Conservation (phyloP, 2,888 invertebrate species). For the Drosophila barbarae region DNA sequence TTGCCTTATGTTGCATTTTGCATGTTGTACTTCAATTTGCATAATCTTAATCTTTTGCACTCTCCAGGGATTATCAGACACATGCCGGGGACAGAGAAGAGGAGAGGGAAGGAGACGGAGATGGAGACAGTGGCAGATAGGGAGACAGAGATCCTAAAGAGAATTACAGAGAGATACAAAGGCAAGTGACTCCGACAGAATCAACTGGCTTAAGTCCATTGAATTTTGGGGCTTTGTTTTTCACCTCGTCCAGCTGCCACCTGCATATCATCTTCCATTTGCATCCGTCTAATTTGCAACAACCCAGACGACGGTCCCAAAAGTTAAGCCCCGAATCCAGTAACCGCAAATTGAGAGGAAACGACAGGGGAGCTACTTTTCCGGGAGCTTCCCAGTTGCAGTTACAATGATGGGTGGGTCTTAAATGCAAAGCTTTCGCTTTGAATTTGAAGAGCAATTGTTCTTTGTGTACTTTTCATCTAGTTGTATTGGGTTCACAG, state of each 20-base stretch:
- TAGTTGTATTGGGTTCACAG: not conserved
- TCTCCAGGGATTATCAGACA: slow-evolving; percentile 53
- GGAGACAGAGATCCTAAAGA: not conserved
- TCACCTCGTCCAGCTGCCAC: not conserved
- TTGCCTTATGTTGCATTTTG: slow-evolving; percentile 68
- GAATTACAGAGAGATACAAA: slow-evolving; percentile 2
- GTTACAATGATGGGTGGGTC: too few species aligned
- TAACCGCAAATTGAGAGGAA: not conserved
- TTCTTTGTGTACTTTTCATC: not conserved
- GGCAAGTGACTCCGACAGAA: slow-evolving; percentile 14
- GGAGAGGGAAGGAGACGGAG: not conserved
- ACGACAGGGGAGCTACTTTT: not conserved
- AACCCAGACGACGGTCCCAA: not conserved
- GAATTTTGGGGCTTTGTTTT: not conserved
- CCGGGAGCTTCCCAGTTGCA: too few species aligned
- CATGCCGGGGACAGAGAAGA: slow-evolving; percentile 27
- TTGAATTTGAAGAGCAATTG: not conserved
- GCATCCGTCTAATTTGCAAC: not conserved
- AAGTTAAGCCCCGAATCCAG: not conserved
- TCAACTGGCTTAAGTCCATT: slow-evolving; percentile 16
- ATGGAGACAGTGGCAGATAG: not conserved
- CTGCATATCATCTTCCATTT: slow-evolving; percentile 1
- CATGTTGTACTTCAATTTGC: slow-evolving; percentile 69
- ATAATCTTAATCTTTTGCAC: slow-evolving; percentile 69
- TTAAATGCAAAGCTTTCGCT: too few species aligned